Percentiles rank a stretch among this genome's conserved stretches.
phyloP scores from a whole-genome alignment of 2,113 vertebrate genomes.

The Strix aluco region DNA sequence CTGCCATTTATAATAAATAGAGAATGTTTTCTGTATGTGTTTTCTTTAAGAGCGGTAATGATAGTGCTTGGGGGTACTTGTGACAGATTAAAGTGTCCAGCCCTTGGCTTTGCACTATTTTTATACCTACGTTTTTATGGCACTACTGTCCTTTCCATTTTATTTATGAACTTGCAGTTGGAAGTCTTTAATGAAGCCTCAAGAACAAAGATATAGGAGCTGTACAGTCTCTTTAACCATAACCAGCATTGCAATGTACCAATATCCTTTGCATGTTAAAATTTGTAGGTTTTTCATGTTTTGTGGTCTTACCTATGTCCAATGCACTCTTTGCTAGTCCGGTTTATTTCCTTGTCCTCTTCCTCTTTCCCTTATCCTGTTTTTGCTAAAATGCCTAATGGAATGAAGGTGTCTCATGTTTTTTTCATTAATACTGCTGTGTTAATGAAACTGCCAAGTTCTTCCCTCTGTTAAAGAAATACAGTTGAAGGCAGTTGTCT shows the following conservation, averaged over 20 bases:
- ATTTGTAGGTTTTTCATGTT: not conserved
- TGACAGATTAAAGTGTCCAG: conserved; percentile 39
- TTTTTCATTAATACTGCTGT: not conserved
- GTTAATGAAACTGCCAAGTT: not conserved
- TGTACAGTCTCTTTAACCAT: not conserved
- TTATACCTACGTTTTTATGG: conserved; percentile 43
- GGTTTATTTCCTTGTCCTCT: not conserved
- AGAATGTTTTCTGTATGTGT: conserved; percentile 14
- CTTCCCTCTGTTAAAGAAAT: not conserved
- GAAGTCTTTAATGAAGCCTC: not conserved
- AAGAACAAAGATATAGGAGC: not conserved
- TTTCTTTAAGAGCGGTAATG: conserved; percentile 9
- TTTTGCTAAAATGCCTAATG: not conserved
- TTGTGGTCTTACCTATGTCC: not conserved
- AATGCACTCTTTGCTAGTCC: not conserved
- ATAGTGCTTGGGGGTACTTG: conserved; percentile 17
- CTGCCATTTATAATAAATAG: conserved; percentile 17
- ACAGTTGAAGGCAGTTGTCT: not conserved
- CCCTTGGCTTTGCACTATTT: conserved; percentile 59
- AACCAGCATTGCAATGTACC: not conserved
- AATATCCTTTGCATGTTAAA: not conserved
- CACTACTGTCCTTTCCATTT: conserved; percentile 31
- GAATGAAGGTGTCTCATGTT: not conserved
- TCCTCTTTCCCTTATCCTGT: not conserved
- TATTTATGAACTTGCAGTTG: conserved; percentile 27